Evolutionary conservation across 2,797 vertebrate species (phyloP).

Genomic region (Gastrophryne carolinensis): DNA sequence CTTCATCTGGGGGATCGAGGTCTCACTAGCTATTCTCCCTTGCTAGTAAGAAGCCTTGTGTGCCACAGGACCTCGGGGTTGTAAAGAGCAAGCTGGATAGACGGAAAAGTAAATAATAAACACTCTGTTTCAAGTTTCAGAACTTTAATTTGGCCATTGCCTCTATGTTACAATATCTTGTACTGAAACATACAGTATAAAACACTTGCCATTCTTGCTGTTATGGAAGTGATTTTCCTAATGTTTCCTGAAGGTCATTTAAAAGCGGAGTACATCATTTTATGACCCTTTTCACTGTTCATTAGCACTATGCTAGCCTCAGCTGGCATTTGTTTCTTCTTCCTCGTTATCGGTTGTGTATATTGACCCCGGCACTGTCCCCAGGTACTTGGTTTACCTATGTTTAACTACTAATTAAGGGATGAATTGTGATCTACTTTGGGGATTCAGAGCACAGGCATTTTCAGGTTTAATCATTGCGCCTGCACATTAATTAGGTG

Average conservation of each 20-base stretch:
- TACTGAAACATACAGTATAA: not conserved
- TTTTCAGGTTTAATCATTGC: conserved; percentile 22
- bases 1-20: too few species aligned
- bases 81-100: too few species aligned
- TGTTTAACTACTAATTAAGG: conserved; percentile 36
- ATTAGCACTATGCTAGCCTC: conserved; percentile 5
- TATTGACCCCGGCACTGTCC: conserved; percentile 16
- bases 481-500: conserved; percentile 20
- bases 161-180: too few species aligned
- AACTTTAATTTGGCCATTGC: too few species aligned
- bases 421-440: conserved; percentile 25
- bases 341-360: conserved; percentile 2
- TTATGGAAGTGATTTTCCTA: not conserved
- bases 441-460: conserved; percentile 18
- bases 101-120: too few species aligned
- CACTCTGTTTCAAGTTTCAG: not conserved
- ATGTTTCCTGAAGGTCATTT: conserved; percentile 2
- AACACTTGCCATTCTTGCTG: not conserved
- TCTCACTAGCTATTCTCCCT: too few species aligned
- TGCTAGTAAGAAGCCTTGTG: too few species aligned
- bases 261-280: not conserved
- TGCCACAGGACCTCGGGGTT: too few species aligned
- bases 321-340: not conserved
- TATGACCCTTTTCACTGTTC: not conserved
- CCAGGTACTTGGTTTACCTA: conserved; percentile 14